Evolutionary conservation across 53 echinoderm and acorn worm genomes (phyloP), one percentile per base, ranked within the genome.

Genomic region (Patiria pectinifera): DNA sequence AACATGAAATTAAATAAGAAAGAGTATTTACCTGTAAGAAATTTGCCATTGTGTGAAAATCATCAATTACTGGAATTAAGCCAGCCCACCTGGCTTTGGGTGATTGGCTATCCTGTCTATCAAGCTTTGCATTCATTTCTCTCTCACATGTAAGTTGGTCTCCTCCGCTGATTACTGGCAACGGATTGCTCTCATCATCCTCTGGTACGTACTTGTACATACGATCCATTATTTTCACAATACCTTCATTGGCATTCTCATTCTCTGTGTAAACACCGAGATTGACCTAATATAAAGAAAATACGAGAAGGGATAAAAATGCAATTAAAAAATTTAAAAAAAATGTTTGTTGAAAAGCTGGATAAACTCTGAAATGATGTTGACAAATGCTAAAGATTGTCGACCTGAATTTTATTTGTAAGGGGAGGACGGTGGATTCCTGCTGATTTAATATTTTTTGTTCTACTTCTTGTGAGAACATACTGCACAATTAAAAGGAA

Each of bases 151-250:
- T 84, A 11, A 84, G 84, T 43, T 22, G 69, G 46, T 85, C 94
- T 11, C 92, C 95, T 11, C 85, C 92, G 81, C 74, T 74, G 1
- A 94, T 86, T 75, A 96, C 86, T 24, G 59, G 92, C 4, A 92
- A 60, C 59, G 94, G 96, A 49, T 59, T 47, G 1, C 23, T 10
- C 5, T 76, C 86, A 13, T 86, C 86, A 79, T 94, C 48, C 13
- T 92, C 96, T 48, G 95, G 95, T 21, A 92, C 94, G 60, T 92
- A 92, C 59, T 84, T 44, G 48, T 95, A 91, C 92, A 94, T 96
- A 12, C 94, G 78, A 23, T 94, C 90, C 92, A 94, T 86, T 35
- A 35, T 35, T 35, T 35, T 35, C 35, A 35, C 35, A 35, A 35
- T 35, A 35, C 1, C 35, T 35, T 35, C 35, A 35, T 35, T 35